Evolutionary conservation across 2,797 vertebrate genomes (phyloP), one percentile per base, ranked within the genome.

Genomic region (Neosalanx taihuensis): DNA sequence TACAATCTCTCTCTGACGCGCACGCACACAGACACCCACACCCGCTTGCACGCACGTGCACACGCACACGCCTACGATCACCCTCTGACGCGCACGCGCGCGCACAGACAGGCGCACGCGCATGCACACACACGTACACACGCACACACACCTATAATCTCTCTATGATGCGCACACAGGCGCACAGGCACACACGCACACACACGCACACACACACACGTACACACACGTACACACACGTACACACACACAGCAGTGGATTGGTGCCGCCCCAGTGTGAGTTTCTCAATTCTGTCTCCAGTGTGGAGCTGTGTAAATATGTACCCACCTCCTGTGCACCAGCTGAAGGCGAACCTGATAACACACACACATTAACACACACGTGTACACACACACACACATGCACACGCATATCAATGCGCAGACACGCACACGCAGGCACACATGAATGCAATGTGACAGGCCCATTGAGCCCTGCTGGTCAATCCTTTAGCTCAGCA

Each of bases 281-380:
- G 46, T 77, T 84, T 29, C 62, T 35, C 53, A 76, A 76, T 78
- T 64, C 72, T 67, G 69, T 73, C 67, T 71, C 53, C 73, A 78
- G 65, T 68, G 37, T 74, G 46, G 37, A 76, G 67, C 72, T 81
- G 73, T 84, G 82, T 76, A 84, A 85, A 84, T 84, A 80, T 79
- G 79, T 72, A 86, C 59, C 76, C 13, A 72, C 58, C 71, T 81
- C 70, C 76, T 68, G 53, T 73, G 75, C 81, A 76, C 35, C 18
- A 0, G 70, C 75, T 56, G 69, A 77, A 77, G 78, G 51, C 53
- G 29, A 23, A 60, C 58, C 58, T 26, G 23, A 26, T 60, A 26
- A 23, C 10, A 26, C 58, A 60, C 7, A 23, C 1, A 26, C 57
- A 59, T 10, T 29, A 12, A 23, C 10, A 59, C 23, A 59, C 20